phyloP scores from a whole-genome alignment of 2,888 invertebrate species.

The Hololepta plana region DNA sequence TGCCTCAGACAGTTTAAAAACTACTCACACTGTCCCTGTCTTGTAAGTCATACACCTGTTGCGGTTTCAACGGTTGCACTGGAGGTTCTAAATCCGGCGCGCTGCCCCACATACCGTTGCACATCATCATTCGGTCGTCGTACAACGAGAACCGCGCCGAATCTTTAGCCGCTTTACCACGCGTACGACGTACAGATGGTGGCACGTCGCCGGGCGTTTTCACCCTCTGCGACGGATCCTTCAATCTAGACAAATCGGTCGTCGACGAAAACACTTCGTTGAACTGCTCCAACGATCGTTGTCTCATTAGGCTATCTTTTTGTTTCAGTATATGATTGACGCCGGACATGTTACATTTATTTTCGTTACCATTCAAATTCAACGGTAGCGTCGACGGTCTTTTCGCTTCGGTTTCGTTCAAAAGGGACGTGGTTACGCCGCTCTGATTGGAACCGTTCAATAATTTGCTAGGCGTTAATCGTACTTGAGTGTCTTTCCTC shows the following conservation, averaged over 20 bases:
- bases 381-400: constrained; percentile 30
- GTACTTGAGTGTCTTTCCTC: constrained; percentile 27
- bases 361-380: constrained; percentile 12
- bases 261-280: constrained; percentile 55
- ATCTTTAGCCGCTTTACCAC: constrained; percentile 45
- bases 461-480: constrained; percentile 31
- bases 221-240: constrained; percentile 58
- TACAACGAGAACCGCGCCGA: constrained; percentile 57
- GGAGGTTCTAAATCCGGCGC: constrained; percentile 26
- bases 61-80: constrained; percentile 10
- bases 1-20: constrained; percentile 23
- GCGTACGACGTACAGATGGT: constrained; percentile 52
- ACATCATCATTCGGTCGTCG: constrained; percentile 76
- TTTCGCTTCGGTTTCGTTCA: constrained; percentile 17
- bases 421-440: constrained; percentile 31
- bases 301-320: constrained; percentile 31
- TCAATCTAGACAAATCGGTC: constrained; percentile 43
- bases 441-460: constrained; percentile 27
- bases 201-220: constrained; percentile 73
- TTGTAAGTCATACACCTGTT: constrained; percentile 13
- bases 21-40: constrained; percentile 28
- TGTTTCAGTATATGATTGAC: constrained; percentile 24
- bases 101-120: constrained; percentile 27
- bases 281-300: constrained; percentile 58
- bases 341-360: constrained; percentile 17